A percentile compares a stretch with the other conserved stretches of the same genome.
These are phyloP conservation scores for Nipponacmea schrenckii DNA, from an alignment of 2,888 invertebrate species.

Conservation along the genomic window DNA sequence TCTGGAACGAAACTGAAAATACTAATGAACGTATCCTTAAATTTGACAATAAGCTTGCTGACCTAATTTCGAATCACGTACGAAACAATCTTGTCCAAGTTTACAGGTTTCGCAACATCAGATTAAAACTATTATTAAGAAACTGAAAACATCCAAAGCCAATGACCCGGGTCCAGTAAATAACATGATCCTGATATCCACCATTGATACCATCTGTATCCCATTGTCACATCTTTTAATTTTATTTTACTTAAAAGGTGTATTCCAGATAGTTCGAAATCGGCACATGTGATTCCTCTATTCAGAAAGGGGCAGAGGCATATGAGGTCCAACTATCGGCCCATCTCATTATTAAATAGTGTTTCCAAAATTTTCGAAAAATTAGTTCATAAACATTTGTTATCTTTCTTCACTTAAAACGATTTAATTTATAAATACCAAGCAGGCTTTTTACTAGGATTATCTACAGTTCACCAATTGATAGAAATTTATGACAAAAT, in stretches of 20 bases:
- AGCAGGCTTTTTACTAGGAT: conserved; percentile 33
- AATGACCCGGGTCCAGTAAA: not conserved
- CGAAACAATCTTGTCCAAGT: too few species aligned
- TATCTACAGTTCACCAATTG: conserved; percentile 37
- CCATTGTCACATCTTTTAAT: too few species aligned
- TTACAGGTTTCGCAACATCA: too few species aligned
- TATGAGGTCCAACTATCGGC: conserved; percentile 33
- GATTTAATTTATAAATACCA: conserved; percentile 33
- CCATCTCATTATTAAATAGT: conserved; percentile 30
- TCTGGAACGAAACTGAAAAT: not conserved
- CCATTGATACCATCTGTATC: too few species aligned
- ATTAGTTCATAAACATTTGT: conserved; percentile 28
- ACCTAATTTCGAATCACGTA: not conserved
- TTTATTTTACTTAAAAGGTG: conserved; percentile 1
- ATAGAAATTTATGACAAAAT: conserved; percentile 28
- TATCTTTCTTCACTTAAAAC: conserved; percentile 23
- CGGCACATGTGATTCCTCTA: conserved; percentile 29
- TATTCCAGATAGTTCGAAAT: conserved; percentile 31
- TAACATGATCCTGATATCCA: not conserved
- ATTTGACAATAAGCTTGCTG: not conserved
- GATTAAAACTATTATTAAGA: not conserved
- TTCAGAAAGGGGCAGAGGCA: conserved; percentile 34
- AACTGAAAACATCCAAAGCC: not conserved
- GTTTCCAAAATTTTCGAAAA: conserved; percentile 36
- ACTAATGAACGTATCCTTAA: not conserved